Base-by-base conservation (phyloP, 2,888 invertebrate species). In the Fragum fragum region DNA sequence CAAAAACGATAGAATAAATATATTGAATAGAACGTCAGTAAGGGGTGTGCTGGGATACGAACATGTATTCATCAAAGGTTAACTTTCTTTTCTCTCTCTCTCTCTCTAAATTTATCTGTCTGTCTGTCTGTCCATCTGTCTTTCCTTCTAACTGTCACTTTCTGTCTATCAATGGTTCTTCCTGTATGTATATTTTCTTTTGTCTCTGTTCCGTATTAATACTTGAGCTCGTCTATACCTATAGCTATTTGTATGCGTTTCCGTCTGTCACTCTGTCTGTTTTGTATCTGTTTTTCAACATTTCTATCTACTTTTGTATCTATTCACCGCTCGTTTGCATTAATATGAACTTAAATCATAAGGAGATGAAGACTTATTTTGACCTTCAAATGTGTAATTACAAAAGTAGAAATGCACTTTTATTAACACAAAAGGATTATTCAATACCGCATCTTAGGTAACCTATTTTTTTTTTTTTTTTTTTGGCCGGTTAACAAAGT, bases 51-150 rank as follows among this genome's bases (percentile, higher is more conserved):
- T 36, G 32, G 32, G 9, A 36, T 36, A 36, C 9, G 32, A 21
- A 52, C 52, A 52, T 52, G 52, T n/a, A 21, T 52, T 52, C 52
- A 14, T 52, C 52, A 21, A 52, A 52, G 52, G 52, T 52, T n/a
- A 36, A 36, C 32, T 36, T 6, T 14, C 23, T 23, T 26, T 14
- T 26, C 23, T 26, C 57, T 57, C 57, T 57, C 57, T 57, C 57
- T 57, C 57, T 57, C 23, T 57, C 57, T 57, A 7, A 21, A 3
- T 57, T 6, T 57, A 7, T 57, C 23, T 57, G 23, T 57, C 57
- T 57, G 21, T 57, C 23, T 57, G 23, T 57, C 5, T 63, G 32
- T 63, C 32, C 29, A 29, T 63, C 63, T 63, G 32, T 63, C 63
- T 63, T 23, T 57, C 57, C 23, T 23, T 57, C 57, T 57, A 7